Evolutionary conservation across 2,888 invertebrate genomes (phyloP), one percentile per base, ranked within the genome.

Genomic region (Allolobophora icterica): DNA sequence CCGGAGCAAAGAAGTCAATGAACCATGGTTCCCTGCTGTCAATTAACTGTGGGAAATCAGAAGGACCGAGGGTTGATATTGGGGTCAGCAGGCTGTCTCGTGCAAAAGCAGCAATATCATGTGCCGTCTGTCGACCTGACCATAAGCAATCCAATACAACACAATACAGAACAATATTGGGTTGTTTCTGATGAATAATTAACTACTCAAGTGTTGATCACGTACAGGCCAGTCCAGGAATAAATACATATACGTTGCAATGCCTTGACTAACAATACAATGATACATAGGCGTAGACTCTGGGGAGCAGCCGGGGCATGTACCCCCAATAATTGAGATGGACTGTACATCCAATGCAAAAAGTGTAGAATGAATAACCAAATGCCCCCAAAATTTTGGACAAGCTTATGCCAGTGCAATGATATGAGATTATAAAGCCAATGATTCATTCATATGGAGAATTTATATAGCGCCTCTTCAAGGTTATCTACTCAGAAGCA

Each of bases 1-100:
- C 96, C 40, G 97, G 97, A 0, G 97, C 97, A 95, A 97, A 97
- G 96, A 97, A 97, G 94, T 97, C 97, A 42, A 97, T 96, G 93
- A 97, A 96, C 97, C 97, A 97, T 45, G 95, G 94, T 71, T 95
- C 94, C 45, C 93, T 93, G 90, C 93, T 94, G 42, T 93, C 91
- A 92, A 94, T 94, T 13, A 94, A 92, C 24, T 93, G 91, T 1
- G 95, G 95, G 92, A 97, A 96, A 94, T 97, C 97, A 0, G 96
- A 93, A 0, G 95, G 95, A 30, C 95, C 94, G 19, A 96, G 94
- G 17, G 95, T 94, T 91, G 95, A 94, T 6, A 96, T 92, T 35
- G 94, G 94, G 33, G 95, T 95, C 33, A 93, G 91, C 33, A 94
- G 93, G 90, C 96, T 96, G 93, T 97, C 97, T 91, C 96, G 95